phyloP scores from a whole-genome alignment of 2,888 invertebrate genomes.

The Lomographa bimaculata region DNA sequence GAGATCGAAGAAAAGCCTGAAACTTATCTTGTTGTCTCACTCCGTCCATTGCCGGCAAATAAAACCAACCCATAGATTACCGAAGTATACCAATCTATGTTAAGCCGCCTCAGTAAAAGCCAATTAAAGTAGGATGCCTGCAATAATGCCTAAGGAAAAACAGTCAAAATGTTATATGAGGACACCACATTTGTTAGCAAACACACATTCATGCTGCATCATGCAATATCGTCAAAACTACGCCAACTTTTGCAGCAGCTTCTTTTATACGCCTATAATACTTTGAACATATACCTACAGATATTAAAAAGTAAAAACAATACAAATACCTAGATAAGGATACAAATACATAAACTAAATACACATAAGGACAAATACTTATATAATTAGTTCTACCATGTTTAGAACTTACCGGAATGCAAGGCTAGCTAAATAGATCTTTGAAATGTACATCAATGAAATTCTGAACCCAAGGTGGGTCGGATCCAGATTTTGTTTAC shows the following conservation, averaged over 20 bases:
- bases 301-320: too few relatives aligned
- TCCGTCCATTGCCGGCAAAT: conserved; percentile 21
- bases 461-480: conserved; percentile 3
- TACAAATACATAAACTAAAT: not conserved
- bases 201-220: conserved; percentile 27
- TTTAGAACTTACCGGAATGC: conserved; percentile 17
- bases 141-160: conserved; percentile 24
- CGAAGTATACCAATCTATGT: conserved; percentile 19
- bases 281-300: conserved; percentile 6
- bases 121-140: conserved; percentile 29
- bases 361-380: conserved; percentile 2
- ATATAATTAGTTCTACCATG: not conserved
- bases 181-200: conserved; percentile 21
- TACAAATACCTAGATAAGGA: too few relatives aligned
- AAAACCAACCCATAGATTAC: conserved; percentile 18
- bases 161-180: conserved; percentile 31
- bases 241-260: conserved; percentile 30
- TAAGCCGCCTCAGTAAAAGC: conserved; percentile 25
- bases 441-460: conserved; percentile 3
- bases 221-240: conserved; percentile 30
- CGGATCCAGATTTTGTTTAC: too few relatives aligned
- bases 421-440: conserved; percentile 17
- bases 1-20: conserved; percentile 23
- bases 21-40: conserved; percentile 31
- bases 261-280: conserved; percentile 16